These are phyloP conservation scores for Parazoanthus atlanticus DNA, from an alignment of 92 coral and sea anemone species.

Conservation along the genomic window DNA sequence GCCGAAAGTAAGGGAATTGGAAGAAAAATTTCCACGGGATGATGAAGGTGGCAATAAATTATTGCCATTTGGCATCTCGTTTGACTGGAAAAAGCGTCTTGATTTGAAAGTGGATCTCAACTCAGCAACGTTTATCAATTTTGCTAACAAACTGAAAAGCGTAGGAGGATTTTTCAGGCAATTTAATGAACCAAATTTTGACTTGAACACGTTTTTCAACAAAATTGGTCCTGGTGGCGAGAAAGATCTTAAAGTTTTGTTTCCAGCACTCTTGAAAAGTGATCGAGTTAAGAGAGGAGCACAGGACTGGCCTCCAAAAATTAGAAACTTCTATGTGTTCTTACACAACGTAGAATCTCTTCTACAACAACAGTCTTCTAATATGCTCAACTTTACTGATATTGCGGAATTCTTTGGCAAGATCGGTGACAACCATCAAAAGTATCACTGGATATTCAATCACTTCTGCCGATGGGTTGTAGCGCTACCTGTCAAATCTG, in stretches of 20 bases:
- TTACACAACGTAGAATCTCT: constrained; percentile 57
- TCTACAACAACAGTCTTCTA: constrained; percentile 64
- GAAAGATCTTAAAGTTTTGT: constrained; percentile 54
- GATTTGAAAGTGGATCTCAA: constrained; percentile 73
- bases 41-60: constrained; percentile 4
- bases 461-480: constrained; percentile 65
- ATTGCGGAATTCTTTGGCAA: constrained; percentile 84
- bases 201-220: constrained; percentile 69
- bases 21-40: constrained; percentile 36
- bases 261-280: constrained; percentile 53
- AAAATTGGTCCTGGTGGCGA: constrained; percentile 73
- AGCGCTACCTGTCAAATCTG: constrained; percentile 75
- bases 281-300: constrained; percentile 13
- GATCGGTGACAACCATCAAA: constrained; percentile 66
- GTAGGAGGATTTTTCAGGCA: constrained; percentile 67
- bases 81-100: constrained; percentile 78
- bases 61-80: constrained; percentile 70
- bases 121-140: constrained; percentile 60
- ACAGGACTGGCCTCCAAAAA: constrained; percentile 32
- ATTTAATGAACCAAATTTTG: constrained; percentile 69
- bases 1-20: constrained; percentile 19
- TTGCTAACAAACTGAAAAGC: constrained; percentile 53
- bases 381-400: constrained; percentile 84
- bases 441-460: constrained; percentile 60
- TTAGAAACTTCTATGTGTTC: constrained; percentile 66